Evolutionary conservation across 2,797 vertebrate species (phyloP).

Genomic region (Pygocentrus nattereri): DNA sequence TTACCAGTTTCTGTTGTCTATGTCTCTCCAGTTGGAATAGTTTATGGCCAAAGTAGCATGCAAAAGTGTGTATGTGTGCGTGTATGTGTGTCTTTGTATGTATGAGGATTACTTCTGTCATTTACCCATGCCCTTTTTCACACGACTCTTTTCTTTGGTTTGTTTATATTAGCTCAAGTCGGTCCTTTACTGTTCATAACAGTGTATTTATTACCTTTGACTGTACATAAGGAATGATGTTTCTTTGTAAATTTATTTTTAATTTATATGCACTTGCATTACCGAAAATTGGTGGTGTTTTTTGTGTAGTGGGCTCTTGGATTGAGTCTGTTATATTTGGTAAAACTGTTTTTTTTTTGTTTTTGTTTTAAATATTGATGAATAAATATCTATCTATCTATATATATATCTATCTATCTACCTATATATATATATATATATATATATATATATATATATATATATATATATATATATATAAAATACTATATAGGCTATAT

Average conservation of each 20-base stretch:
- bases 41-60: constrained; percentile 60
- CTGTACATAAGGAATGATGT: constrained; percentile 98
- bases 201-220: constrained; percentile 97
- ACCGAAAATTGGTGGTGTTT: constrained; percentile 92
- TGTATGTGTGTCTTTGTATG: constrained; percentile 56
- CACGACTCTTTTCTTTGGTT: constrained; percentile 81
- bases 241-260: constrained; percentile 97
- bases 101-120: constrained; percentile 54
- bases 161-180: constrained; percentile 89
- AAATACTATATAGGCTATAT: constrained; percentile 62
- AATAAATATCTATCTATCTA: constrained; percentile 62
- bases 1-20: constrained; percentile 3
- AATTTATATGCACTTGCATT: constrained; percentile 99
- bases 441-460: constrained; percentile 63
- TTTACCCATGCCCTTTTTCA: constrained; percentile 72
- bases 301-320: constrained; percentile 92
- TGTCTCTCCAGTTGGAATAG: constrained; percentile 32
- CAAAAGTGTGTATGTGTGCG: constrained; percentile 55
- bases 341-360: constrained; percentile 70
- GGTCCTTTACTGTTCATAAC: constrained; percentile 99
- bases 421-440: constrained; percentile 74
- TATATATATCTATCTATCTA: no score
- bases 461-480: constrained; percentile 74
- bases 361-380: constrained; percentile 62
- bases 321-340: constrained; percentile 89